phyloP scores from a whole-genome alignment of 1,140 invertebrate species.

The Micrasema longulum region DNA sequence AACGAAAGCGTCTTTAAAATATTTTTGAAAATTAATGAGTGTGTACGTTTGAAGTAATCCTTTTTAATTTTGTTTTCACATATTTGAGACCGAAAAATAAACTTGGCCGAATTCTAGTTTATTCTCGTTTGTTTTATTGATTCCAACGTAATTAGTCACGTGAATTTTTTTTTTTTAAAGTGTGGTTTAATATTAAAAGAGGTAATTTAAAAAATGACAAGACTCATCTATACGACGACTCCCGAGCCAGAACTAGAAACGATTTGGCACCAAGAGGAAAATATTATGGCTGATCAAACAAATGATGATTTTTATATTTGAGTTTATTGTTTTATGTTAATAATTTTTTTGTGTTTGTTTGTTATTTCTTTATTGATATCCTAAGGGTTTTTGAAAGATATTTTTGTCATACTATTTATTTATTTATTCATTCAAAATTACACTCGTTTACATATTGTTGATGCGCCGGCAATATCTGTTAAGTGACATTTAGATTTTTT shows the following conservation, averaged over 20 bases:
- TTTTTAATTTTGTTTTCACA: conserved; percentile 23
- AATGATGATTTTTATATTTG: no score
- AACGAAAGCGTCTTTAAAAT: no score
- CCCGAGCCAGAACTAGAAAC: conserved; percentile 2
- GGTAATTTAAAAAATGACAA: conserved; percentile 8
- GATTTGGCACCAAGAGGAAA: not conserved
- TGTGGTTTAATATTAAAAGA: conserved; percentile 13
- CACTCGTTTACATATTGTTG: no score
- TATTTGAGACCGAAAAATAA: conserved; percentile 2
- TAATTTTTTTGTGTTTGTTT: no score
- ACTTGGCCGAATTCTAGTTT: not conserved
- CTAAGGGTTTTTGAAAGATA: no score
- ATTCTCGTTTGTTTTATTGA: conserved; percentile 30
- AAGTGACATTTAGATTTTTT: no score
- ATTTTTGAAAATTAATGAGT: not conserved
- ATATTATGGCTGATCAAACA: conserved; percentile 4
- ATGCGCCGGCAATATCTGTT: no score
- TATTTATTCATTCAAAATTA: no score
- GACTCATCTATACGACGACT: conserved; percentile 7
- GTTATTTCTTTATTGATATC: no score
- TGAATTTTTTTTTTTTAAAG: conserved; percentile 21
- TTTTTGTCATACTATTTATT: no score
- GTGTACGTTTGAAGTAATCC: not conserved
- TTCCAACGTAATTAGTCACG: conserved; percentile 13
- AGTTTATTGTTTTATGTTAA: no score